phyloP scores from a whole-genome alignment of 2,113 vertebrate species.

The Semicossyphus pulcher region DNA sequence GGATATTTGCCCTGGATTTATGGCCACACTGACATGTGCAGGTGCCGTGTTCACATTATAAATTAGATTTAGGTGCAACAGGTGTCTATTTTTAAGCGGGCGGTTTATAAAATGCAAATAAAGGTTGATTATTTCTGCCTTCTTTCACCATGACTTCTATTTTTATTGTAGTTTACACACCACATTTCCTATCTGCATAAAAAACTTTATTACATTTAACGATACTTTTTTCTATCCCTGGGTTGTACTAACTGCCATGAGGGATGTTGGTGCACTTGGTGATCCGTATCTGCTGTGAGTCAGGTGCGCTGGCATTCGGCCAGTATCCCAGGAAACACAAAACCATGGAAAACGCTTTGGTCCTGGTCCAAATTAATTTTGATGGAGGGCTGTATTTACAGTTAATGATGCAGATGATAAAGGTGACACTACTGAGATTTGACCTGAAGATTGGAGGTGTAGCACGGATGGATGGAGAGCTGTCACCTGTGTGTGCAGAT shows the following conservation, averaged over 20 bases:
- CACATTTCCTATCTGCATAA: background rate
- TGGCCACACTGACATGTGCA: slow-evolving; percentile 28
- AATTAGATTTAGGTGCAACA: background rate
- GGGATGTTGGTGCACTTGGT: background rate
- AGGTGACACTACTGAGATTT: background rate
- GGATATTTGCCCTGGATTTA: slow-evolving; percentile 1
- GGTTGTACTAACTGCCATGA: background rate
- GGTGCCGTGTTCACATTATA: slow-evolving; percentile 60
- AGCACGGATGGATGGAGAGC: background rate
- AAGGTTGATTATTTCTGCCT: background rate
- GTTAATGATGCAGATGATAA: slow-evolving; percentile 9
- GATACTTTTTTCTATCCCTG: background rate
- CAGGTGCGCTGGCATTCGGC: slow-evolving; percentile 53
- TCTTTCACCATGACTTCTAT: background rate
- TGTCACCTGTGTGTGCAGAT: background rate
- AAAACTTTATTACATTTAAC: background rate
- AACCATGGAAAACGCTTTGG: background rate
- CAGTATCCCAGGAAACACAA: slow-evolving; percentile 6
- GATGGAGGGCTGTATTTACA: background rate
- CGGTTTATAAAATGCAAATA: slow-evolving; percentile 35
- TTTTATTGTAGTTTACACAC: background rate
- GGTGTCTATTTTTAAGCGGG: background rate
- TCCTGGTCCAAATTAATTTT: background rate
- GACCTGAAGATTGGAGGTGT: background rate
- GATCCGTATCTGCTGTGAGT: slow-evolving; percentile 29